These are phyloP conservation scores for Suricata suricatta DNA, from an alignment of 2,113 vertebrate genomes.

Conservation along the genomic window DNA sequence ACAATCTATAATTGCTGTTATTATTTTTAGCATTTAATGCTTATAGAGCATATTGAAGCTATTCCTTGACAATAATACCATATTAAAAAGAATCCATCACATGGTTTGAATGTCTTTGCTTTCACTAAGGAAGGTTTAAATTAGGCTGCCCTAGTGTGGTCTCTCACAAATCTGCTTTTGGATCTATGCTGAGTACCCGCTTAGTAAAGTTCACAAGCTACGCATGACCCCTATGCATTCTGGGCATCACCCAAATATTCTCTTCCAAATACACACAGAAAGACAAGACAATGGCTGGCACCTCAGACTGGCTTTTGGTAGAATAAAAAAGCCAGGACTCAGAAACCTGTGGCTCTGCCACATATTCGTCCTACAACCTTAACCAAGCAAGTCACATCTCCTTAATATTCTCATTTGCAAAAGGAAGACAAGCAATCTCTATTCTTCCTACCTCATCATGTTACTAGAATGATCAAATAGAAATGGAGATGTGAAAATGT, in stretches of 20 bases:
- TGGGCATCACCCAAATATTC: not conserved
- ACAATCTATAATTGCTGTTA: constrained; percentile 70
- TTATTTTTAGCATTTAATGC: constrained; percentile 75
- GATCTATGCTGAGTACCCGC: constrained; percentile 27
- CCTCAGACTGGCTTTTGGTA: not conserved
- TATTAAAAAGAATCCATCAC: constrained; percentile 78
- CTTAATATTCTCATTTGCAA: not conserved
- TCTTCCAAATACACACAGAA: not conserved
- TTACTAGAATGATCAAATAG: not conserved
- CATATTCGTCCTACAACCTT: not conserved
- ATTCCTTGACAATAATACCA: constrained; percentile 76
- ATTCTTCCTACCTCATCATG: not conserved
- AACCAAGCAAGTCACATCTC: not conserved
- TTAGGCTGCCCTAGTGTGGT: constrained; percentile 15
- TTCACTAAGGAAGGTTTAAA: constrained; percentile 57
- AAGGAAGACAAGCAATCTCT: not conserved
- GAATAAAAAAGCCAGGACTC: not conserved
- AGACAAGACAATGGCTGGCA: not conserved
- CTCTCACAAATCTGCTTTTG: constrained; percentile 30
- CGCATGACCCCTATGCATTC: not conserved
- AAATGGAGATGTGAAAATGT: not conserved
- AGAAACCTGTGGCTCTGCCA: not conserved
- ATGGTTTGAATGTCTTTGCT: not conserved
- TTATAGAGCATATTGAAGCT: constrained; percentile 68
- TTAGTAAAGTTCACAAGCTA: not conserved